Percentiles rank a stretch among this genome's conserved stretches.
These are phyloP conservation scores for Acropora yongei DNA, from an alignment of 64 coral and sea anemone species.

Conservation along the genomic window DNA sequence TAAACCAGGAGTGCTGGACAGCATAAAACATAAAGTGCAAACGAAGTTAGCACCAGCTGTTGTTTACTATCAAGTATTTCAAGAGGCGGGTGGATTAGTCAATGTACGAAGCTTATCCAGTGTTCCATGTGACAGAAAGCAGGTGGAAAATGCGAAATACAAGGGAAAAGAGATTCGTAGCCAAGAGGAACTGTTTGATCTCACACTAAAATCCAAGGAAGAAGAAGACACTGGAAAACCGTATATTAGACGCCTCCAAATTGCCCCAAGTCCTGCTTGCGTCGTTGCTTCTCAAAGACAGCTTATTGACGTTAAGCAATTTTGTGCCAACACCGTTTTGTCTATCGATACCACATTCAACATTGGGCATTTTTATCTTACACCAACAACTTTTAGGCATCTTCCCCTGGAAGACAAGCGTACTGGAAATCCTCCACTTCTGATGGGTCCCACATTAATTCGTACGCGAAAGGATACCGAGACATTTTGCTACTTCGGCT, in stretches of 20 bases:
- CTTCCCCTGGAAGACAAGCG: too few species aligned
- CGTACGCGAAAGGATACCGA: constrained; percentile 29
- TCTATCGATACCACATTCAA: too few species aligned
- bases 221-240: not conserved
- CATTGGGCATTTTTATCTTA: too few species aligned
- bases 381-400: too few species aligned
- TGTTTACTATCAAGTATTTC: constrained; percentile 11
- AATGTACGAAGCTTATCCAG: constrained; percentile 1
- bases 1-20: not conserved
- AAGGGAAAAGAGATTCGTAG: constrained; percentile 1
- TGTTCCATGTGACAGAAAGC: constrained; percentile 41
- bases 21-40: constrained; percentile 1
- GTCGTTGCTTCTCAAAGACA: too few species aligned
- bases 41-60: too few species aligned
- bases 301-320: too few species aligned
- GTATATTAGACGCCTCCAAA: too few species aligned
- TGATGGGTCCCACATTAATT: constrained; percentile 13
- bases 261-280: too few species aligned
- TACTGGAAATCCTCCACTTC: too few species aligned
- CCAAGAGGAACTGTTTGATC: constrained; percentile 18
- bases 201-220: constrained; percentile 13
- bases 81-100: constrained; percentile 36
- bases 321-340: too few species aligned
- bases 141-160: constrained; percentile 33
- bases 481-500: constrained; percentile 12